phyloP scores from a whole-genome alignment of 2,797 vertebrate genomes.

The Coccyzus lansbergi region DNA sequence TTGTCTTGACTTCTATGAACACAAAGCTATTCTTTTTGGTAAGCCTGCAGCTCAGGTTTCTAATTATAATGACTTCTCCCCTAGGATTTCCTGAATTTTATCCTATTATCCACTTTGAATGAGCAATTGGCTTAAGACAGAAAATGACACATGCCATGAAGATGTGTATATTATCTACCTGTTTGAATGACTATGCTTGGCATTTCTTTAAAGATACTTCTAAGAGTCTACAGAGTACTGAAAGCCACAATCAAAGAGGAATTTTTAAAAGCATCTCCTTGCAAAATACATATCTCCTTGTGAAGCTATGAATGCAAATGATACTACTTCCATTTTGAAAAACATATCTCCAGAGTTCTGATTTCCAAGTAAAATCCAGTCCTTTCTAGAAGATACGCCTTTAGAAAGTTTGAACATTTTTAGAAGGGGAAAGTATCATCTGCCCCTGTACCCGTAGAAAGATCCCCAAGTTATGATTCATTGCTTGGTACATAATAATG shows the following conservation, averaged over 20 bases:
- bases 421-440: background rate
- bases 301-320: background rate
- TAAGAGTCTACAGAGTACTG: background rate
- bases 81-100: slow-evolving; percentile 6
- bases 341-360: background rate
- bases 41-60: background rate
- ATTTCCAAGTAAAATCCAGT: slow-evolving; percentile 2
- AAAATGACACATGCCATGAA: background rate
- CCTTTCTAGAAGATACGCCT: background rate
- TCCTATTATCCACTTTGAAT: background rate
- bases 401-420: background rate
- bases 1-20: background rate
- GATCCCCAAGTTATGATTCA: background rate
- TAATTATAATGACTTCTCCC: background rate
- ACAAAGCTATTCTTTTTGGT: background rate
- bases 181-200: background rate
- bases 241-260: background rate
- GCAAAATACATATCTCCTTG: background rate
- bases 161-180: background rate
- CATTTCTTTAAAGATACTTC: background rate
- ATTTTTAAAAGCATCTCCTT: background rate
- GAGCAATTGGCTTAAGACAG: background rate
- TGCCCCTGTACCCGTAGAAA: background rate
- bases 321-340: background rate
- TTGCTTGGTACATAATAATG: background rate